phyloP scores from a whole-genome alignment of 2,888 invertebrate species.

The Lycaena phlaeas region DNA sequence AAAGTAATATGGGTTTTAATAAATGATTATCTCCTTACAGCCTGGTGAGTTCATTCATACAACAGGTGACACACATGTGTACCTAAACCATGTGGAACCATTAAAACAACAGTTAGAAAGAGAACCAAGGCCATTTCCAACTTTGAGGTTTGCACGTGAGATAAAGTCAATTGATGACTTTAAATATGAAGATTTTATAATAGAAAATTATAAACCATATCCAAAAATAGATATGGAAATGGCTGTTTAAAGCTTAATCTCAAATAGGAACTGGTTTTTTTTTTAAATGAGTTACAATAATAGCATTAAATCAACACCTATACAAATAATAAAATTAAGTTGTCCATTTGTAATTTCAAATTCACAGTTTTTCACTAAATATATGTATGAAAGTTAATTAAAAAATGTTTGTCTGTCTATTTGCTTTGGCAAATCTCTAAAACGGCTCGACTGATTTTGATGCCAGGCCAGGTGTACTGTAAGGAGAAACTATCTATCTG shows the following conservation, averaged over 20 bases:
- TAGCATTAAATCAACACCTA: too few species aligned
- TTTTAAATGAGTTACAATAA: too few species aligned
- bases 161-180: conserved; percentile 90
- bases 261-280: too few species aligned
- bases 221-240: conserved; percentile 94
- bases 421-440: too few species aligned
- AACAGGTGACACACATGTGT: conserved; percentile 96
- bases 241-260: conserved; percentile 81
- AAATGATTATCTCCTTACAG: conserved; percentile 57
- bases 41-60: conserved; percentile 96
- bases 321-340: too few species aligned
- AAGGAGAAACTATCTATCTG: too few species aligned
- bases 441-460: too few species aligned
- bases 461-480: too few species aligned
- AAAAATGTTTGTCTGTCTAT: too few species aligned
- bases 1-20: not conserved
- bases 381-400: too few species aligned
- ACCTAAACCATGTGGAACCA: conserved; percentile 90
- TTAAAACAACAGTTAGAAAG: conserved; percentile 86
- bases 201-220: conserved; percentile 89
- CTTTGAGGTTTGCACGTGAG: conserved; percentile 80
- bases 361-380: too few species aligned
- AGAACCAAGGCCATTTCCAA: conserved; percentile 87
- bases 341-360: too few species aligned
- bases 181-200: conserved; percentile 86